Conservation (phyloP, 2,888 invertebrate species). For the Graphium colonna region DNA sequence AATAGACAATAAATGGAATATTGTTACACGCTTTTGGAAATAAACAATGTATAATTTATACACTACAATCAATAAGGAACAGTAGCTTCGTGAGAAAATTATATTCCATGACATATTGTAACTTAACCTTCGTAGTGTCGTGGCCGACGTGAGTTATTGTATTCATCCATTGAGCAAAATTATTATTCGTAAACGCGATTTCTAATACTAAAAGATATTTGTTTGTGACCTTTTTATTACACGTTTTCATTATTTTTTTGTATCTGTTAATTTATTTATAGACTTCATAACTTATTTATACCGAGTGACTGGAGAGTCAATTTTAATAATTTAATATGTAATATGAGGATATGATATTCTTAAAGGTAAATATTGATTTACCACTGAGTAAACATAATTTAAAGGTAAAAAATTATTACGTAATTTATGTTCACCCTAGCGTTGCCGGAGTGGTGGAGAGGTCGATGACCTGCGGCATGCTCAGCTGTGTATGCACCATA, state of each 20-base stretch:
- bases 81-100: not conserved
- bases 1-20: not conserved
- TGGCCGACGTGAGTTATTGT: slow-evolving; percentile 41
- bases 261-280: too few relatives aligned
- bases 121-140: slow-evolving; percentile 44
- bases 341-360: too few relatives aligned
- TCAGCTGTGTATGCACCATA: too few relatives aligned
- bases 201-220: not conserved
- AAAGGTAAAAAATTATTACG: too few relatives aligned
- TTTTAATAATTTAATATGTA: too few relatives aligned
- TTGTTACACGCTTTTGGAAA: not conserved
- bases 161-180: not conserved
- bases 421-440: too few relatives aligned
- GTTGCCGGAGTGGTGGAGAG: too few relatives aligned
- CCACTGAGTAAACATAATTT: too few relatives aligned
- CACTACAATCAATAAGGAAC: not conserved
- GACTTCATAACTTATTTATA: too few relatives aligned
- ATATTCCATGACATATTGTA: not conserved
- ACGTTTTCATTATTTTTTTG: not conserved
- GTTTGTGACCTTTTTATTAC: not conserved
- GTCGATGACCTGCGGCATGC: too few relatives aligned
- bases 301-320: too few relatives aligned
- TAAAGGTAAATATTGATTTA: too few relatives aligned
- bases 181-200: not conserved
- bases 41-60: not conserved